Conservation (phyloP, 2,797 vertebrate genomes). For the Rhabdophis nuchalis region DNA sequence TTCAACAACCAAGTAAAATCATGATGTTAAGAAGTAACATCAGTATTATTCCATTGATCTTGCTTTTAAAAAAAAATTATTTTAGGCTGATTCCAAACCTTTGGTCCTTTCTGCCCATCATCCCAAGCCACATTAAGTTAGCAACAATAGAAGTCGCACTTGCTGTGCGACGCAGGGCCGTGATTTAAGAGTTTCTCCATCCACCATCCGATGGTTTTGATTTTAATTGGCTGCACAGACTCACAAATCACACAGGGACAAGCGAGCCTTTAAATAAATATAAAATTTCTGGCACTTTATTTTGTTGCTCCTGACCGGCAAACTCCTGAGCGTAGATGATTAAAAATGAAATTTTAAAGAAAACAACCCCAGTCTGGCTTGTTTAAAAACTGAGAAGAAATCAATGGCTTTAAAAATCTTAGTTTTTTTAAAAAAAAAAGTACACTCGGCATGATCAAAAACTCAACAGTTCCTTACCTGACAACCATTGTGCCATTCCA, state of each 20-base stretch:
- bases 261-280: neutral
- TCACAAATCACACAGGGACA: neutral
- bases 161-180: fast-evolving
- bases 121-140: neutral
- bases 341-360: conserved; percentile 10
- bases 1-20: too few species aligned
- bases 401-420: conserved; percentile 25
- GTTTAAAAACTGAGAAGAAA: neutral
- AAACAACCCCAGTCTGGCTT: neutral
- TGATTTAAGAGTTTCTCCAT: neutral
- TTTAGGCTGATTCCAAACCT: neutral
- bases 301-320: neutral
- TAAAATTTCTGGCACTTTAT: neutral
- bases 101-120: neutral
- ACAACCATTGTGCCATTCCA: neutral
- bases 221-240: neutral
- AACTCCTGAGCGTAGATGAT: conserved; percentile 21
- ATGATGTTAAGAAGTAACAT: too few species aligned
- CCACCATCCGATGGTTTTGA: neutral
- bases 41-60: too few species aligned
- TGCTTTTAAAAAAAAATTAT: neutral
- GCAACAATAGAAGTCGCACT: neutral
- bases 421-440: conserved; percentile 17
- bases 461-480: conserved; percentile 8
- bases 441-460: conserved; percentile 6